Evolutionary conservation across 2,113 vertebrate genomes (phyloP).

Genomic region (Thamnaconus septentrionalis): DNA sequence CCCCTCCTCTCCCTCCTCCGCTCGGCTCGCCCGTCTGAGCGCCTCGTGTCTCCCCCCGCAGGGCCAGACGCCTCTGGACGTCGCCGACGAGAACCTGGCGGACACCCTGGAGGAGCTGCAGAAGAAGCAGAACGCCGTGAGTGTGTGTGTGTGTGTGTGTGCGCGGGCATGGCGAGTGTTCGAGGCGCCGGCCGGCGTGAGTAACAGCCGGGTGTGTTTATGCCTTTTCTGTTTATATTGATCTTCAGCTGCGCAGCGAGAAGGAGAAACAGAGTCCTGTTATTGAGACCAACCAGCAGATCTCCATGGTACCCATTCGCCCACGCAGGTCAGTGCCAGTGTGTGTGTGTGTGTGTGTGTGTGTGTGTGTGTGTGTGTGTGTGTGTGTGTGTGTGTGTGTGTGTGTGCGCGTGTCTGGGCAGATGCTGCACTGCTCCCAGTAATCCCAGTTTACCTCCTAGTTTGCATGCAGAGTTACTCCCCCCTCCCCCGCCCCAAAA

Average conservation of each 20-base stretch:
- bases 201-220: conserved; percentile 13
- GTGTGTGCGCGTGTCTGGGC: conserved; percentile 26
- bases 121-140: conserved; percentile 81
- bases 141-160: conserved; percentile 28
- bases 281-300: conserved; percentile 73
- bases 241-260: conserved; percentile 76
- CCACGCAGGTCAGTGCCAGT: conserved; percentile 78
- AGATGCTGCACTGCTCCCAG: conserved; percentile 44
- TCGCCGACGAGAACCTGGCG: conserved; percentile 77
- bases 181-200: background rate
- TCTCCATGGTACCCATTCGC: conserved; percentile 72
- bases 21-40: background rate
- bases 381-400: conserved; percentile 11
- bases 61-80: conserved; percentile 80
- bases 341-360: conserved; percentile 18
- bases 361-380: conserved; percentile 32
- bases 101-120: conserved; percentile 80
- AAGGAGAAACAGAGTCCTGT: conserved; percentile 76
- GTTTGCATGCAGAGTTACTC: conserved; percentile 49
- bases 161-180: too few relatives aligned
- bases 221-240: conserved; percentile 59
- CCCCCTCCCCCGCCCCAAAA: too few relatives aligned
- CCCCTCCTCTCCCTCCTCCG: too few relatives aligned
- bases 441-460: conserved; percentile 24
- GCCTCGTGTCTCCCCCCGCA: conserved; percentile 50